Evolutionary conservation across 2,797 vertebrate species (phyloP).

Genomic region (Squalus acanthias): DNA sequence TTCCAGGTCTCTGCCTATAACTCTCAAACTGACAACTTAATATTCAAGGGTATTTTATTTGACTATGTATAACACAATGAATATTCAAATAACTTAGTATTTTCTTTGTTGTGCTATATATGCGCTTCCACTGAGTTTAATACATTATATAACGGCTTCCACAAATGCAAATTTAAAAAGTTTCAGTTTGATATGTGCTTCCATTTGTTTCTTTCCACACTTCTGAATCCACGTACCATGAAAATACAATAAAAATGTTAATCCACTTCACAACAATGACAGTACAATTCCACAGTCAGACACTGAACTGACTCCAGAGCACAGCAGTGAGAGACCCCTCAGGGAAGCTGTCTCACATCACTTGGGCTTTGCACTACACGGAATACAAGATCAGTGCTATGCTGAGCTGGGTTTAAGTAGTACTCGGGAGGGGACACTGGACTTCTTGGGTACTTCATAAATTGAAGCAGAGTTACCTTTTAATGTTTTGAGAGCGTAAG

Average conservation of each 20-base stretch:
- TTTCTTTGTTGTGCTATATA: background rate
- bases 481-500: background rate
- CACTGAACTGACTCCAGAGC: background rate
- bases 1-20: background rate
- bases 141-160: background rate
- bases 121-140: background rate
- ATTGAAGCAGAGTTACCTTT: background rate
- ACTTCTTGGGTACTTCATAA: no score
- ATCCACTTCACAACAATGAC: background rate
- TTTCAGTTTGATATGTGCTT: background rate
- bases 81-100: background rate
- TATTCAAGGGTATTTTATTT: background rate
- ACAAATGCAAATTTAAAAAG: background rate
- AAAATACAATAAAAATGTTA: constrained; percentile 15
- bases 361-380: no score
- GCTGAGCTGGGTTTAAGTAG: background rate
- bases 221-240: background rate
- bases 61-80: background rate
- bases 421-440: no score
- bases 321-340: background rate
- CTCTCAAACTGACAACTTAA: background rate
- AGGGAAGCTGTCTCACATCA: background rate
- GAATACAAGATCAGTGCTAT: background rate
- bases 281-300: background rate
- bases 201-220: background rate